A percentile compares a stretch with the other conserved stretches of the same genome.
phyloP scores from a whole-genome alignment of 2,797 vertebrate species.

The Graptemys geographica region DNA sequence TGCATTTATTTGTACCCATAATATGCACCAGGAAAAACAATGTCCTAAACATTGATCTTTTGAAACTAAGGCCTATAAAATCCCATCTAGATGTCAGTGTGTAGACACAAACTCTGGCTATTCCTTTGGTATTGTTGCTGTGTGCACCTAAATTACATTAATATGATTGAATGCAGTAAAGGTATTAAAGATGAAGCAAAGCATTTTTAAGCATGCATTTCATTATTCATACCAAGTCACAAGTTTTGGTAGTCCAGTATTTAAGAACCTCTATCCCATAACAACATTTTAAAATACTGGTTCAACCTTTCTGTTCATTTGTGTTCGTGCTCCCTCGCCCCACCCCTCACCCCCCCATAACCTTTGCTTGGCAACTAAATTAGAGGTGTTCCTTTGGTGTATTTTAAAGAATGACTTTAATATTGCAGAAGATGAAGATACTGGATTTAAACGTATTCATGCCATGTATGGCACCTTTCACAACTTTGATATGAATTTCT shows the following conservation, averaged over 20 bases:
- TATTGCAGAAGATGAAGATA: neutral
- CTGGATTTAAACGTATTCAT: neutral
- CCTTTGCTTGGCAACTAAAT: neutral
- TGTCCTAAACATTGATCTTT: neutral
- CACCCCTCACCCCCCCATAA: neutral
- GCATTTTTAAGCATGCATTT: neutral
- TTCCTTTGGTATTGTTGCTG: neutral
- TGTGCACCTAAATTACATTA: neutral
- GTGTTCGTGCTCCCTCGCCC: neutral
- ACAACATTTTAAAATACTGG: neutral
- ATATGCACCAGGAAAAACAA: neutral
- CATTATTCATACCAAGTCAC: neutral
- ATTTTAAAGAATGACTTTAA: neutral
- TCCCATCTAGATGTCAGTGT: neutral
- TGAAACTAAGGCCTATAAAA: neutral
- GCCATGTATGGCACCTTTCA: neutral
- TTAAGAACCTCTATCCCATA: neutral
- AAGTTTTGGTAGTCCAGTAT: neutral
- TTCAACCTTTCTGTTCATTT: neutral
- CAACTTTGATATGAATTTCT: slow-evolving; percentile 40
- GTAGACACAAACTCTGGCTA: neutral
- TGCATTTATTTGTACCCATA: neutral
- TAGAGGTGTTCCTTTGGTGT: neutral
- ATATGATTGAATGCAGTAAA: neutral
- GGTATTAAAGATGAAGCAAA: neutral